A percentile compares a stretch with the other conserved stretches of the same genome.
phyloP scores from a whole-genome alignment of 2,888 invertebrate species.

The Polietes domitor region DNA sequence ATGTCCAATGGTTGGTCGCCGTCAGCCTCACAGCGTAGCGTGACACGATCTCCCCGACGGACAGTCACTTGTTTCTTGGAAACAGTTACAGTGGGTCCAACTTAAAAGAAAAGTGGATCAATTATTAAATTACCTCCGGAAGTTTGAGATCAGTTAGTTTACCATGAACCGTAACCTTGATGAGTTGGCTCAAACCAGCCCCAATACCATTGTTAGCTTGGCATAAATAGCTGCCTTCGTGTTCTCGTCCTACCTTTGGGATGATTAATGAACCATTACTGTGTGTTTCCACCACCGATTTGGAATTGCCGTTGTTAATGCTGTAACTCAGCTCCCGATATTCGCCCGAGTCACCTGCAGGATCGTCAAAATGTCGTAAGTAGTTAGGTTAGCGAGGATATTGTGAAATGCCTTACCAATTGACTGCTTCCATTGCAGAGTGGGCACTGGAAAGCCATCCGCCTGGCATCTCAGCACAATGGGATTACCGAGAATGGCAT shows the following conservation, averaged over 20 bases:
- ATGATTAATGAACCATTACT: constrained; percentile 82
- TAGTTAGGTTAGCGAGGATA: too few species aligned
- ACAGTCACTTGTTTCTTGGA: constrained; percentile 81
- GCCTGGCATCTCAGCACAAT: constrained; percentile 87
- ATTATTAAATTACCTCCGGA: constrained; percentile 58
- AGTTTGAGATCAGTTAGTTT: constrained; percentile 65
- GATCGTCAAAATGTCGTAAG: neutral
- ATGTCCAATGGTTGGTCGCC: constrained; percentile 83
- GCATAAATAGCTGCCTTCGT: constrained; percentile 83
- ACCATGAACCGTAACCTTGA: constrained; percentile 85
- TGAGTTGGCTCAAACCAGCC: constrained; percentile 84
- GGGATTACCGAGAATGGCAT: constrained; percentile 87
- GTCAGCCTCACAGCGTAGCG: constrained; percentile 82
- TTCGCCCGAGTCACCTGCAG: constrained; percentile 80
- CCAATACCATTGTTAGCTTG: constrained; percentile 85
- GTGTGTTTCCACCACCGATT: constrained; percentile 78
- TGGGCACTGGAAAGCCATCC: constrained; percentile 88
- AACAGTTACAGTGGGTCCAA: constrained; percentile 82
- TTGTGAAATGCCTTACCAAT: constrained; percentile 80
- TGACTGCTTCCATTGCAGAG: constrained; percentile 82
- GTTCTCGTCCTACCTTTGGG: constrained; percentile 82
- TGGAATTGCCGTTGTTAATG: constrained; percentile 71
- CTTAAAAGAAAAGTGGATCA: constrained; percentile 72
- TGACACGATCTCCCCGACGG: constrained; percentile 82
- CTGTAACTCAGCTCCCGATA: constrained; percentile 82